Base-by-base conservation (phyloP, 2,113 vertebrate genomes). In the Pseudois nayaur region DNA sequence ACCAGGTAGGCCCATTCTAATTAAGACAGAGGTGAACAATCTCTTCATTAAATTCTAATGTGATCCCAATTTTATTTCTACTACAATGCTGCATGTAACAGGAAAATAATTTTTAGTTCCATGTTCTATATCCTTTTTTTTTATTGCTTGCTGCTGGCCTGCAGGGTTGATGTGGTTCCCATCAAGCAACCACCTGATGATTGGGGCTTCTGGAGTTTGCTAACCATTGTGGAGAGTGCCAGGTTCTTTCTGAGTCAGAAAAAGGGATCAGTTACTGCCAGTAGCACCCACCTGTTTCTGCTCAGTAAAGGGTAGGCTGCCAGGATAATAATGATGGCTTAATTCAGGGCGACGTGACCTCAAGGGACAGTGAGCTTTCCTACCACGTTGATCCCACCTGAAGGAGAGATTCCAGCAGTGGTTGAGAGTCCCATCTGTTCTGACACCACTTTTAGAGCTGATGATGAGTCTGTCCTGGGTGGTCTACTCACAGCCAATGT, bases 231-330 rank as follows among this genome's bases (percentile, higher is more conserved):
- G 40, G 40, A 64, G 79, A 79, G 31, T n/a, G 92, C 59, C 94
- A 97, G 84, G 59, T 76, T 96, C 87, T 94, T 89, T 91, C 67
- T 64, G 94, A 95, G 88, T 92, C 81, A 90, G 85, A 92, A 62
- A 85, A 87, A 87, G 60, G 40, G 48, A 48, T 82, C 54, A 10
- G 2, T 96, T 92, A 90, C 89, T 96, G 74, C 91, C 97, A 91
- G n/a, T 59, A 9, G 23, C 52, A 94, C 84, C 94, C 74, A 94
- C 94, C 43, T 96, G 89, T 87, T 97, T 95, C 85, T 89, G 19
- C 55, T 36, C 83, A 74, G 89, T 79, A 74, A 89, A 29, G 23
- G 11, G 40, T 78, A 36, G 31, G 50, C 59, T 78, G 94, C 79
- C 79, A 91, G 79, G 43, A 67, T 71, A 48, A 40, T 84, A 54